These are phyloP conservation scores for Olivierus martensii DNA, from an alignment of 1,140 invertebrate species.

Conservation along the genomic window DNA sequence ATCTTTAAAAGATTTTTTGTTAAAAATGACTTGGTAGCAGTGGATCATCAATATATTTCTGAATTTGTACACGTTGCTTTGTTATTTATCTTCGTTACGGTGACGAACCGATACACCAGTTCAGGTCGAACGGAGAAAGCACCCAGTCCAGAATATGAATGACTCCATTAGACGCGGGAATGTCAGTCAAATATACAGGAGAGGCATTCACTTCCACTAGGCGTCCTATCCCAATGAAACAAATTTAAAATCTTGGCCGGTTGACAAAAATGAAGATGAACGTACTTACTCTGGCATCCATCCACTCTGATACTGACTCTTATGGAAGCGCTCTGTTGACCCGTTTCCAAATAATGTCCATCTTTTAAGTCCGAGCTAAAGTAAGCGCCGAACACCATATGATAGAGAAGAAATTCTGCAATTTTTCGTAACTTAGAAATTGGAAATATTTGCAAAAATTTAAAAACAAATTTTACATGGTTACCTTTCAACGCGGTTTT, in stretches of 20 bases:
- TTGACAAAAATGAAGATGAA: too few relatives aligned
- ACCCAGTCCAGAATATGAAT: constrained; percentile 39
- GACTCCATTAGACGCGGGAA: constrained; percentile 41
- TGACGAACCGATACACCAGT: constrained; percentile 17
- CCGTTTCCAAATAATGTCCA: constrained; percentile 22
- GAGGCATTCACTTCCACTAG: constrained; percentile 23
- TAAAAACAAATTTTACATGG: background rate
- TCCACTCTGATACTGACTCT: constrained; percentile 23
- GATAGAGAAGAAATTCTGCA: constrained; percentile 23
- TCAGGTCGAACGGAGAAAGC: constrained; percentile 17
- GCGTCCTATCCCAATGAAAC: constrained; percentile 14
- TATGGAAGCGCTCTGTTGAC: constrained; percentile 17
- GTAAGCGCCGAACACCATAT: constrained; percentile 20
- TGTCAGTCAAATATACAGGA: constrained; percentile 30
- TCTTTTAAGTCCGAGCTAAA: constrained; percentile 22
- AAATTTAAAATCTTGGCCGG: too few relatives aligned
- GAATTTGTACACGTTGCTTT: too few relatives aligned
- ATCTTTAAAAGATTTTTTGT: too few relatives aligned
- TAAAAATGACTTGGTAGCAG: too few relatives aligned
- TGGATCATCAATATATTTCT: too few relatives aligned
- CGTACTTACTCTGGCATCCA: constrained; percentile 20
- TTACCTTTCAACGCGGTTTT: constrained; percentile 23
- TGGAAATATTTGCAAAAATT: too few relatives aligned
- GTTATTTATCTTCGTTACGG: too few relatives aligned
- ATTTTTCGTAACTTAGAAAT: background rate